phyloP scores from a whole-genome alignment of 2,113 vertebrate species.

The Leucopternis melanops region DNA sequence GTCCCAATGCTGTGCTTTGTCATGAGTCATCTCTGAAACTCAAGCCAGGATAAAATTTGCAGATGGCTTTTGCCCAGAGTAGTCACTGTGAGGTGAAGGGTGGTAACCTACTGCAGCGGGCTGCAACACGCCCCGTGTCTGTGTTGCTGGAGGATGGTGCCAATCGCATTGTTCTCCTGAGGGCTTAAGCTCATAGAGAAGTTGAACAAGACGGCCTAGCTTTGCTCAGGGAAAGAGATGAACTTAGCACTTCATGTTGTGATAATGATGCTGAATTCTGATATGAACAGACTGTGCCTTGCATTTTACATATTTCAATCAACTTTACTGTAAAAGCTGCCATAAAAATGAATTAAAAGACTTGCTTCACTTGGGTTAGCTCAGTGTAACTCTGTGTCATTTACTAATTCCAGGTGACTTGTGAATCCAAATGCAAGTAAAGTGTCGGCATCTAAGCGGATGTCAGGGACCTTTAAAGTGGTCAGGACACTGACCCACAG shows the following conservation, averaged over 20 bases:
- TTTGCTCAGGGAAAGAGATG: not conserved
- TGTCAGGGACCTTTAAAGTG: not conserved
- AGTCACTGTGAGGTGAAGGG: not conserved
- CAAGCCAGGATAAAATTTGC: not conserved
- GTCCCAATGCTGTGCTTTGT: not conserved
- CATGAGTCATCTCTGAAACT: not conserved
- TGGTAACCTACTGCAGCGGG: not conserved
- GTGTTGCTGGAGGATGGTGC: not conserved
- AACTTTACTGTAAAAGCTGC: not conserved
- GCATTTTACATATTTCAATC: not conserved
- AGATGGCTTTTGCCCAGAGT: not conserved
- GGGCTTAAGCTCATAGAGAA: not conserved
- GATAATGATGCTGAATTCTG: not conserved
- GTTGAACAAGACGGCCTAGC: not conserved
- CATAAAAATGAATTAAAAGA: not conserved
- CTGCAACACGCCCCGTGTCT: accelerated
- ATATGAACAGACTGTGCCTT: not conserved
- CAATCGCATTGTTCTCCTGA: not conserved
- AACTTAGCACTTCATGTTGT: not conserved
- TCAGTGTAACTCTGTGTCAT: not conserved
- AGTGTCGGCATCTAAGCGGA: not conserved
- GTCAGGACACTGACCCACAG: not conserved
- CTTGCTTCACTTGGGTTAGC: not conserved
- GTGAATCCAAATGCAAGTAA: not conserved
- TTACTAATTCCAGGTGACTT: not conserved